These are phyloP conservation scores for Hephaestus fuliginosus DNA, from an alignment of 2,797 vertebrate species.

Conservation along the genomic window DNA sequence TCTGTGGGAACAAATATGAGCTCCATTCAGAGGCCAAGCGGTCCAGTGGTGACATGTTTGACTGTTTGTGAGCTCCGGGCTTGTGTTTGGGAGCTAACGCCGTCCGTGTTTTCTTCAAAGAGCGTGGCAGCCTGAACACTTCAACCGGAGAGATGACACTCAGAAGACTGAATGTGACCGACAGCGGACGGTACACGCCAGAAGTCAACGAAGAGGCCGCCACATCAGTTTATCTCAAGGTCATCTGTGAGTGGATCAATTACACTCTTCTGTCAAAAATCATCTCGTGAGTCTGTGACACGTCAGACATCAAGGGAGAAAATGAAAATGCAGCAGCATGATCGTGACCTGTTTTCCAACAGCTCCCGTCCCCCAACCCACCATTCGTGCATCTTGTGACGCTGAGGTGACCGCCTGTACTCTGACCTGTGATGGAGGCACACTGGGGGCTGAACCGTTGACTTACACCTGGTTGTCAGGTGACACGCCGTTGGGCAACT, in stretches of 20 bases:
- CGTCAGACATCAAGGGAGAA: neutral
- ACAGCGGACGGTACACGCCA: neutral
- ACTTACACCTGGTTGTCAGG: constrained; percentile 44
- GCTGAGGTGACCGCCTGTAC: neutral
- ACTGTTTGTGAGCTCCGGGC: neutral
- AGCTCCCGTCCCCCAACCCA: constrained; percentile 65
- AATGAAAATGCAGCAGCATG: neutral
- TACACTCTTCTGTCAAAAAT: neutral
- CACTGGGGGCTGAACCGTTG: neutral
- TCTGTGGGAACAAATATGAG: neutral
- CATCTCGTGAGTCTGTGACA: too few relatives aligned
- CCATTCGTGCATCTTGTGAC: neutral
- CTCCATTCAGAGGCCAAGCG: neutral
- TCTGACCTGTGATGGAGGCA: constrained; percentile 57
- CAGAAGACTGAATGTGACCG: accelerated
- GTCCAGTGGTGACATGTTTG: accelerated
- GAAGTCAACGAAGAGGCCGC: accelerated
- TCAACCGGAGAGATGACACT: constrained; percentile 60
- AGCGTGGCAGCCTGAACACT: neutral
- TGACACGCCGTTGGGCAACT: accelerated
- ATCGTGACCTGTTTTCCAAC: neutral
- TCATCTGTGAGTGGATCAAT: constrained; percentile 60
- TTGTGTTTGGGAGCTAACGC: neutral
- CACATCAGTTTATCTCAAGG: accelerated
- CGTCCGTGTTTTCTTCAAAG: constrained; percentile 28